These are phyloP conservation scores for Machimus rusticus DNA, from an alignment of 2,888 invertebrate genomes.

Conservation along the genomic window DNA sequence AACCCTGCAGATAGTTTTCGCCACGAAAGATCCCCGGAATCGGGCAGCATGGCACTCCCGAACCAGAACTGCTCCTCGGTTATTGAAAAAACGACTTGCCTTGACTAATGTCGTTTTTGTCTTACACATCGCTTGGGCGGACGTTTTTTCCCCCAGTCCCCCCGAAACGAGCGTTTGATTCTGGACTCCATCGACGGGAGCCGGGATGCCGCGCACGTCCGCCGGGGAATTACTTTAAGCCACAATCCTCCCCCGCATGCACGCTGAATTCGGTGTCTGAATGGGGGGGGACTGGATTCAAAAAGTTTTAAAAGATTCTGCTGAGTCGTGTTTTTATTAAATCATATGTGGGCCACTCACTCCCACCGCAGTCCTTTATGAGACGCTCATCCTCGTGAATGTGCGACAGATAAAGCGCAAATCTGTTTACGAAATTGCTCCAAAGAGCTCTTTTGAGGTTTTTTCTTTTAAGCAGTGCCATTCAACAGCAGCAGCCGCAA, in stretches of 20 bases:
- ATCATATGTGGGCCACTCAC: constrained; percentile 6
- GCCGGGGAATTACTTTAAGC: background rate
- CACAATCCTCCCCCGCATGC: background rate
- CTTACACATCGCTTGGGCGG: background rate
- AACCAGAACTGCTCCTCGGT: background rate
- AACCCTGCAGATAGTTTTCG: background rate
- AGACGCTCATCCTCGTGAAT: background rate
- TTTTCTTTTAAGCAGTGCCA: background rate
- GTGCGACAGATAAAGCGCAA: constrained; percentile 3
- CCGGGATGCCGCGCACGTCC: background rate
- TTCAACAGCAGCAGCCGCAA: background rate
- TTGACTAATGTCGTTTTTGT: constrained; percentile 14
- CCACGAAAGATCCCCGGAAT: background rate
- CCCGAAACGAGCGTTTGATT: constrained; percentile 7
- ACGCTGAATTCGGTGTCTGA: background rate
- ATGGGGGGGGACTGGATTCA: background rate
- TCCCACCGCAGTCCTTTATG: background rate
- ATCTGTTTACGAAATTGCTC: constrained; percentile 22
- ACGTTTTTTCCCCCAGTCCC: background rate
- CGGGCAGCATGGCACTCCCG: background rate
- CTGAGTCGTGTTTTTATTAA: constrained; percentile 8
- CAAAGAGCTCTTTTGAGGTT: constrained; percentile 8
- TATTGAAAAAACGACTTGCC: constrained; percentile 11
- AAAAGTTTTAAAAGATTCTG: background rate
- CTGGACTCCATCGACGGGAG: background rate